phyloP scores from a whole-genome alignment of 2,888 invertebrate genomes.

The Gymnocheta viridis region DNA sequence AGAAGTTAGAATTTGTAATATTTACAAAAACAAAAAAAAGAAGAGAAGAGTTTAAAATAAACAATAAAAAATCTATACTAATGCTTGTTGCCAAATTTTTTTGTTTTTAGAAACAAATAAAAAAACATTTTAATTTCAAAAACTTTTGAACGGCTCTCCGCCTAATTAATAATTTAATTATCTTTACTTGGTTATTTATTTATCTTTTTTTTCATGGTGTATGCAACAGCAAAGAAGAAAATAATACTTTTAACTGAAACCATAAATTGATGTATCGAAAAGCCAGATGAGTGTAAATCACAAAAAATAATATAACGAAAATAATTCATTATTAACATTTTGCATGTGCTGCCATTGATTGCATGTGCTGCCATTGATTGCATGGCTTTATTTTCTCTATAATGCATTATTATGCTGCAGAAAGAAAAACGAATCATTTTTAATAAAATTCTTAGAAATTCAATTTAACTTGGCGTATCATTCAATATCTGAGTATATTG shows the following conservation, averaged over 20 bases:
- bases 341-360: slow-evolving; percentile 22
- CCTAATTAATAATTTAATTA: slow-evolving; percentile 47
- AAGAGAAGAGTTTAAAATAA: neutral
- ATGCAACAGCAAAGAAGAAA: neutral
- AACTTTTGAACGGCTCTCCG: neutral
- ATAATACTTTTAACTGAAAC: slow-evolving; percentile 7
- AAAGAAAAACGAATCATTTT: slow-evolving; percentile 19
- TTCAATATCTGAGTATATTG: slow-evolving; percentile 62
- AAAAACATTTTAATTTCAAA: no score
- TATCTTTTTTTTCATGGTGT: no score
- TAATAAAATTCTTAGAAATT: slow-evolving; percentile 65
- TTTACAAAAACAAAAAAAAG: no score
- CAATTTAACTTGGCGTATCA: slow-evolving; percentile 68
- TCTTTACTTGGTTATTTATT: no score
- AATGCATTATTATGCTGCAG: slow-evolving; percentile 1
- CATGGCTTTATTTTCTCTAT: neutral
- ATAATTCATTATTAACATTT: slow-evolving; percentile 40
- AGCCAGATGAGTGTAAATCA: neutral
- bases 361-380: neutral
- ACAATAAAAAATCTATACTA: no score
- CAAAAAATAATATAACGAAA: neutral
- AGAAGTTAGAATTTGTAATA: neutral
- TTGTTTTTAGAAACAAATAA: no score
- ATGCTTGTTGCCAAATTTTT: no score
- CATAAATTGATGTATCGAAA: slow-evolving; percentile 43